Percentiles rank a stretch among this genome's conserved stretches.
phyloP scores from a whole-genome alignment of 2,113 vertebrate species.

The Vombatus ursinus region DNA sequence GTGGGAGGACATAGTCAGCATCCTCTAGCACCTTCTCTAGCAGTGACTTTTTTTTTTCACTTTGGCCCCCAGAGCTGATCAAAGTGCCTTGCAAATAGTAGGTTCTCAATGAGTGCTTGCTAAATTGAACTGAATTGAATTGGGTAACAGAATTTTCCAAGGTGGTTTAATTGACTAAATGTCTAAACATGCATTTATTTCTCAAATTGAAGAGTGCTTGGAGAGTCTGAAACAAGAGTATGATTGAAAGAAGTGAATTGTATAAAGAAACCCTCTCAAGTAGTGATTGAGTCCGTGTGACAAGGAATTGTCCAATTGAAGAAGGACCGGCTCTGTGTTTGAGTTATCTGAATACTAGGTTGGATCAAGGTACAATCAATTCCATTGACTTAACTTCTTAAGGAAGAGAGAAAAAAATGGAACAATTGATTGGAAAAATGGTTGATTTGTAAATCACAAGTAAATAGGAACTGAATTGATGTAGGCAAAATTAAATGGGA shows the following conservation, averaged over 20 bases:
- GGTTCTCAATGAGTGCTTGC: no score
- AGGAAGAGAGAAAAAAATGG: neutral
- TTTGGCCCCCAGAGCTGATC: no score
- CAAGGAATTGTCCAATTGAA: conserved; percentile 1
- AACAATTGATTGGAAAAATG: neutral
- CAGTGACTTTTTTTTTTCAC: no score
- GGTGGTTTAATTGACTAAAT: neutral
- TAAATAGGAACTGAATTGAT: neutral
- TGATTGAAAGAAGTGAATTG: conserved; percentile 15
- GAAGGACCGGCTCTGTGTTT: neutral
- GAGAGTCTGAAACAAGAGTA: neutral
- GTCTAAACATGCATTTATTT: neutral
- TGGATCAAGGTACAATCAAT: neutral
- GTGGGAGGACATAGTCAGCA: no score
- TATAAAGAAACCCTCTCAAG: neutral
- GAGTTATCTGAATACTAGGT: neutral
- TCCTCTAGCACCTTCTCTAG: no score
- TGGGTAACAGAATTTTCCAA: neutral
- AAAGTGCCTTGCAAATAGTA: no score
- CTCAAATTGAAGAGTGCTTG: neutral
- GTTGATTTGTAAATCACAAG: neutral
- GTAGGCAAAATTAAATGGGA: neutral
- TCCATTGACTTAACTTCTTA: neutral
- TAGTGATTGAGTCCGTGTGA: neutral
- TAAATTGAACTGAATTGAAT: neutral